These are phyloP conservation scores for Eublepharis macularius DNA, from an alignment of 2,113 vertebrate species.

Conservation along the genomic window DNA sequence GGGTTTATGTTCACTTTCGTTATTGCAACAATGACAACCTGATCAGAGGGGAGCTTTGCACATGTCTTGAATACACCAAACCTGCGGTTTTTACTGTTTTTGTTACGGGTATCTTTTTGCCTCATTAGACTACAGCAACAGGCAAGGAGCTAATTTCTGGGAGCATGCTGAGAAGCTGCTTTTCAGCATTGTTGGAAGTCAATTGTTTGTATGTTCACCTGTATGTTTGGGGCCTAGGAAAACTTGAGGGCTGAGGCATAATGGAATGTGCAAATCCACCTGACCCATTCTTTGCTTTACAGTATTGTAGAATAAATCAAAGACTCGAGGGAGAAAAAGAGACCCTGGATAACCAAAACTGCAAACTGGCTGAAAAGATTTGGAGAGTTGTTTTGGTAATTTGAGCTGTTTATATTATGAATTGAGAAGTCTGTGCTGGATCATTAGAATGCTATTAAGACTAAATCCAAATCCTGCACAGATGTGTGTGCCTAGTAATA, in stretches of 20 bases:
- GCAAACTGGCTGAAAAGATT: constrained; percentile 17
- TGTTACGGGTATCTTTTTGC: neutral
- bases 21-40: neutral
- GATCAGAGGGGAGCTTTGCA: neutral
- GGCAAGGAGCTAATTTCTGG: neutral
- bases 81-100: neutral
- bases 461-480: neutral
- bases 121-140: neutral
- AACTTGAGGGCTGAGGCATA: neutral
- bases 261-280: neutral
- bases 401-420: constrained; percentile 5
- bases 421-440: neutral
- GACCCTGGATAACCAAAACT: neutral
- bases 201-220: neutral
- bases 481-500: constrained; percentile 10
- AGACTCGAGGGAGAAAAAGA: neutral
- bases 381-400: constrained; percentile 5
- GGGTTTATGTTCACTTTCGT: neutral
- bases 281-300: neutral
- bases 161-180: neutral
- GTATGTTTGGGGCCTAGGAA: neutral
- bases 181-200: neutral
- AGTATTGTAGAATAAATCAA: neutral
- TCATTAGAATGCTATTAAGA: neutral
- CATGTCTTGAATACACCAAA: neutral